A percentile compares a stretch with the other conserved stretches of the same genome.
phyloP scores from a whole-genome alignment of 2,113 vertebrate genomes.

The Falco punctatus region DNA sequence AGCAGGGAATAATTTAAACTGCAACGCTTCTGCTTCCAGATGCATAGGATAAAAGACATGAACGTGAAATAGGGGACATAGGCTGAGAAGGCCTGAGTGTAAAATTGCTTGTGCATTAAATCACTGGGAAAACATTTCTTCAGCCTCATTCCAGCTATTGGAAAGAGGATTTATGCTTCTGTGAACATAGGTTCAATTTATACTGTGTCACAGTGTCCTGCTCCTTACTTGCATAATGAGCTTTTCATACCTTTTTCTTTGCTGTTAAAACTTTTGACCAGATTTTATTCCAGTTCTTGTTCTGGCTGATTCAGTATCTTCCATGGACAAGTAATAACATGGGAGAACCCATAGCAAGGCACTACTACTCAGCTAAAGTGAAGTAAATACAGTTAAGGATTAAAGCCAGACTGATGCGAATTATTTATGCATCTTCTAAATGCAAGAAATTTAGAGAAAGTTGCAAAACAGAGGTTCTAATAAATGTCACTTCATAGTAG shows the following conservation, averaged over 20 bases:
- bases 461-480: not conserved
- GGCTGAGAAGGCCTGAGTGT: not conserved
- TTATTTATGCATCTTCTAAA: not conserved
- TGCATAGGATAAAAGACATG: not conserved
- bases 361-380: not conserved
- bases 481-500: not conserved
- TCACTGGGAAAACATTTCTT: not conserved
- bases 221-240: not conserved
- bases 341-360: not conserved
- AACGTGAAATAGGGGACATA: not conserved
- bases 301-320: not conserved
- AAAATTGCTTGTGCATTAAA: not conserved
- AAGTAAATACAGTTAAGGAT: not conserved
- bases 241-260: not conserved
- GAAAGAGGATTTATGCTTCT: not conserved
- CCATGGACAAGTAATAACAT: not conserved
- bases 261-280: not conserved
- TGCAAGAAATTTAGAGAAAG: not conserved
- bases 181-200: not conserved
- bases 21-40: not conserved
- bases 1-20: not conserved
- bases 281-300: not conserved
- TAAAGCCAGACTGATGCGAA: not conserved
- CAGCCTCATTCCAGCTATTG: not conserved
- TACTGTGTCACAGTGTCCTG: not conserved